Conservation (phyloP, 2,113 vertebrate genomes). For the Rousettus leschenaultii region DNA sequence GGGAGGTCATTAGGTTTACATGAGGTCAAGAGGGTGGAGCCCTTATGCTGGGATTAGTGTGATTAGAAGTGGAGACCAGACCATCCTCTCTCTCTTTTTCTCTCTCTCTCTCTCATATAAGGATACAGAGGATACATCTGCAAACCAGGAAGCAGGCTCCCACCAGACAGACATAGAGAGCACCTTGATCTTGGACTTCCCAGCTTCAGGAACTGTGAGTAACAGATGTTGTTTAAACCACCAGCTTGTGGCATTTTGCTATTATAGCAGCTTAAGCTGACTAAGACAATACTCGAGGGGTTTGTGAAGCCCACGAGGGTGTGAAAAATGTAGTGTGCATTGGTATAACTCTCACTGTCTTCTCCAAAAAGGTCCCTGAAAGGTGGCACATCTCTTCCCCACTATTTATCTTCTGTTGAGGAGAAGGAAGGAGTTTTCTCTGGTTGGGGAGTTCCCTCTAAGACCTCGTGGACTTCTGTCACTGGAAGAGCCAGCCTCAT, state of each 20-base stretch:
- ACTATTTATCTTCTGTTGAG: background rate
- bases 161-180: background rate
- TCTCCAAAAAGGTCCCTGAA: background rate
- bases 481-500: background rate
- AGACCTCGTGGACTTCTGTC: background rate
- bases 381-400: background rate
- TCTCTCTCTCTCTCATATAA: background rate
- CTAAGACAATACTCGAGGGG: background rate
- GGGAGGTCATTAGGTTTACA: background rate
- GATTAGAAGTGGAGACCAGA: background rate
- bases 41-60: background rate
- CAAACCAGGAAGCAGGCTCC: background rate
- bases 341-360: background rate
- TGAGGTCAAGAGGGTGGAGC: background rate
- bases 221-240: background rate
- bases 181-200: background rate
- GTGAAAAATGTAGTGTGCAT: background rate
- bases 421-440: background rate
- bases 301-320: background rate
- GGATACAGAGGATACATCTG: background rate
- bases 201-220: background rate
- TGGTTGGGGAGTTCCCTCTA: background rate
- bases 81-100: background rate
- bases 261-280: background rate
- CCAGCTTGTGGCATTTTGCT: background rate